Conservation (phyloP, 2,797 vertebrate species). For the Lutjanus argentimaculatus region DNA sequence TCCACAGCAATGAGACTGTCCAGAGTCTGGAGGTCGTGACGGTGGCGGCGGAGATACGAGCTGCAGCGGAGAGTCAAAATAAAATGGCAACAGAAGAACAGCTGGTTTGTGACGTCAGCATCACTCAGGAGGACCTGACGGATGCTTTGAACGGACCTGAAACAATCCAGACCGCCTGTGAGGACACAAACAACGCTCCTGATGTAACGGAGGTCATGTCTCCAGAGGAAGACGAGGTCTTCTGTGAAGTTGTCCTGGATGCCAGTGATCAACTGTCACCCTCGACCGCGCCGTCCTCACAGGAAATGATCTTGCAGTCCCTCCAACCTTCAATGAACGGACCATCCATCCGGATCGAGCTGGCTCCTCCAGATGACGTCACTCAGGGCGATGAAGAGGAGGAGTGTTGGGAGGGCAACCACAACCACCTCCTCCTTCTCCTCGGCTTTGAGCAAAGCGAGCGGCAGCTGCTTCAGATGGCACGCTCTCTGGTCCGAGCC, state of each 20-base stretch:
- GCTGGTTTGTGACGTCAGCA: neutral
- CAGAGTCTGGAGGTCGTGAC: slow-evolving; percentile 29
- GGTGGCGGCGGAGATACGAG: slow-evolving; percentile 48
- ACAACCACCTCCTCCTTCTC: slow-evolving; percentile 21
- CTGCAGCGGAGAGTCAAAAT: neutral
- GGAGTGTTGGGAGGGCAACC: slow-evolving; percentile 8
- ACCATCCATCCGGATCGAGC: slow-evolving; percentile 39
- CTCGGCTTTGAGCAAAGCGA: neutral
- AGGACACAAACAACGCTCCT: neutral
- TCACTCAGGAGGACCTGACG: neutral
- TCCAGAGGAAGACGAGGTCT: slow-evolving; percentile 13
- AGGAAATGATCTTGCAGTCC: neutral
- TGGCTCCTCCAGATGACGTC: slow-evolving; percentile 19
- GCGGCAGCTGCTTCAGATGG: slow-evolving; percentile 85
- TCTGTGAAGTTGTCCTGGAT: slow-evolving; percentile 1
- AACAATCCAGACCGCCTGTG: neutral
- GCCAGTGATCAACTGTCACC: neutral
- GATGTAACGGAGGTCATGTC: neutral
- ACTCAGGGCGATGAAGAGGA: slow-evolving; percentile 11
- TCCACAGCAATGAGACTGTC: neutral
- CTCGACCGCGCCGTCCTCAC: no score
- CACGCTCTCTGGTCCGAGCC: slow-evolving; percentile 87
- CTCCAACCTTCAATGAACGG: neutral
- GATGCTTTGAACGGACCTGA: neutral
- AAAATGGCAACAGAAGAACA: neutral